Conservation (phyloP, 2,113 vertebrate genomes). For the Nycticorax nycticorax region DNA sequence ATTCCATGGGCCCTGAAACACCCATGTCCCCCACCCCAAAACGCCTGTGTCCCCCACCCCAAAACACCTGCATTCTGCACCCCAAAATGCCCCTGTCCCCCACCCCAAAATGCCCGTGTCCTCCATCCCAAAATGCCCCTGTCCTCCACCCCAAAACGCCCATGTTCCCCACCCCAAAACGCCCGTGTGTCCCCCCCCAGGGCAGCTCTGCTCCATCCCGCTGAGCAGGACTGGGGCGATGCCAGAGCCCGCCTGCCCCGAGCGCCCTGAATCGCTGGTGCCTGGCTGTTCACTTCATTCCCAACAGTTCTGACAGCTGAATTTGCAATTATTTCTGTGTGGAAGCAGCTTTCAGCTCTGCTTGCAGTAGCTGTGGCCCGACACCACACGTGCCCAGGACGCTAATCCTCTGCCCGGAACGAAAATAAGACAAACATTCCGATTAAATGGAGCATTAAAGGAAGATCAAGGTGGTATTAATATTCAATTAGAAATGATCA, state of each 20-base stretch:
- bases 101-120: background rate
- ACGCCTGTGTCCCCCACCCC: background rate
- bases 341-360: background rate
- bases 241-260: background rate
- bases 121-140: no score
- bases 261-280: background rate
- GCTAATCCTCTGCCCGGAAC: background rate
- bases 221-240: background rate
- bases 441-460: background rate
- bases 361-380: rapidly evolving
- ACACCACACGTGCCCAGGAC: background rate
- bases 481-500: background rate
- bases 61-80: background rate
- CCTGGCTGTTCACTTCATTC: no score
- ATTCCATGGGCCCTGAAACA: background rate
- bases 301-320: rapidly evolving
- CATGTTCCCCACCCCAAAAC: background rate
- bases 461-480: background rate
- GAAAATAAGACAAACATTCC: background rate
- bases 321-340: background rate
- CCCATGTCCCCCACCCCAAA: background rate
- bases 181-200: background rate
- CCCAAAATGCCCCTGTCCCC: background rate
- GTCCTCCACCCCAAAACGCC: no score
- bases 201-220: background rate